phyloP scores from a whole-genome alignment of 1,140 invertebrate species.

The Lethrus apterus region DNA sequence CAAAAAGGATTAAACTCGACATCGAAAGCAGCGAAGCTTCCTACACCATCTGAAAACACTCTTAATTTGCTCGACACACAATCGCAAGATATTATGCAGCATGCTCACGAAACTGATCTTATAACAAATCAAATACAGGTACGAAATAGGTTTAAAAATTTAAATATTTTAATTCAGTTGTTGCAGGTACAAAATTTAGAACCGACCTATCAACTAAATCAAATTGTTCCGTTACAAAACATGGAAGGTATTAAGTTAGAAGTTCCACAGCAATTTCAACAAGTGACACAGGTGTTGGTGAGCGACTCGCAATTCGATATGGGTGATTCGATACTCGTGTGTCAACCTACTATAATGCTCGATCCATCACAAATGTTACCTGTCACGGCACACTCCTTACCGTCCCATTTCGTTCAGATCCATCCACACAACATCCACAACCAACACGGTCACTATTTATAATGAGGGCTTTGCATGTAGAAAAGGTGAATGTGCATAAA shows the following conservation, averaged over 20 bases:
- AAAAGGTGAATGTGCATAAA: too few relatives aligned
- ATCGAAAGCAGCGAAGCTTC: slow-evolving; percentile 19
- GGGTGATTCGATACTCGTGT: slow-evolving; percentile 29
- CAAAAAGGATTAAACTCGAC: slow-evolving; percentile 28
- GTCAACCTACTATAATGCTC: slow-evolving; percentile 30
- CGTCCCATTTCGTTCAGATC: slow-evolving; percentile 28
- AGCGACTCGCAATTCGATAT: slow-evolving; percentile 22
- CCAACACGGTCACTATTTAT: slow-evolving; percentile 18
- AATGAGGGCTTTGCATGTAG: too few relatives aligned
- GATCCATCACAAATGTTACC: slow-evolving; percentile 30
- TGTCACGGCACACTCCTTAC: slow-evolving; percentile 20
- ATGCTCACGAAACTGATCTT: neutral
- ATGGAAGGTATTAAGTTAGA: slow-evolving; percentile 24
- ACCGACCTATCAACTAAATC: slow-evolving; percentile 22
- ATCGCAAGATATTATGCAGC: neutral
- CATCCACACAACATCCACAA: slow-evolving; percentile 21
- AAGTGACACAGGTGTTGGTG: slow-evolving; percentile 28
- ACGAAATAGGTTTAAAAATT: neutral
- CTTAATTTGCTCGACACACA: neutral
- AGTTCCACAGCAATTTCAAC: slow-evolving; percentile 23
- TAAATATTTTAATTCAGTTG: neutral
- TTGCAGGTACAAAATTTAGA: slow-evolving; percentile 11
- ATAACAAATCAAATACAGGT: slow-evolving; percentile 1
- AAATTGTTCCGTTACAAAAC: slow-evolving; percentile 26
- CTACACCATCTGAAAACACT: slow-evolving; percentile 5